These are phyloP conservation scores for Tauraco hartlaubi DNA, from an alignment of 2,797 vertebrate species.

Conservation along the genomic window DNA sequence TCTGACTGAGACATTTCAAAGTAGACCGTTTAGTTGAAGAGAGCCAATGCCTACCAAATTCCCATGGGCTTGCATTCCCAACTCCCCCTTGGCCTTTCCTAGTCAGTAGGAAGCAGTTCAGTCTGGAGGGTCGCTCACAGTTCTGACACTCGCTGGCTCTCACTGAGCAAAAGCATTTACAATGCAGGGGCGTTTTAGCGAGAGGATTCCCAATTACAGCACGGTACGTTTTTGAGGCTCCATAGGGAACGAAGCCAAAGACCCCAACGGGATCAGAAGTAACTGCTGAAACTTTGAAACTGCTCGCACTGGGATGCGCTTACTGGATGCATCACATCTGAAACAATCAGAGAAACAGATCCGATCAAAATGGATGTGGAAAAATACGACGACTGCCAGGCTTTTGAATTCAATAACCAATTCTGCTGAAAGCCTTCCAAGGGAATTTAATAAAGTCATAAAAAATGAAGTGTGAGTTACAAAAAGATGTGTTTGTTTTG, in stretches of 20 bases:
- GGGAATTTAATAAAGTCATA: neutral
- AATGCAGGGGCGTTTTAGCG: neutral
- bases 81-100: neutral
- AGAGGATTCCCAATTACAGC: neutral
- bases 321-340: neutral
- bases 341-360: conserved; percentile 31
- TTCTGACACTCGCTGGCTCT: neutral
- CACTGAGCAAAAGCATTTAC: neutral
- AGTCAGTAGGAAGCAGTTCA: neutral
- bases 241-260: neutral
- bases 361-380: conserved; percentile 19
- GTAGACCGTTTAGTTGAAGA: neutral
- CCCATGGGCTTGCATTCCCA: neutral
- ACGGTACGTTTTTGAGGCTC: neutral
- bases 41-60: neutral
- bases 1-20: neutral
- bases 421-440: conserved; percentile 39
- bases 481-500: conserved; percentile 42
- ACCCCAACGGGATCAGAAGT: neutral
- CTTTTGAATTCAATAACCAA: conserved; percentile 47
- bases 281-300: neutral
- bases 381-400: conserved; percentile 16
- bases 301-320: neutral
- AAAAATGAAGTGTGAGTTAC: conserved; percentile 46
- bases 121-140: neutral